Evolutionary conservation across 1,140 invertebrate species (phyloP).

Genomic region (Pseudomyrmex pallidus): DNA sequence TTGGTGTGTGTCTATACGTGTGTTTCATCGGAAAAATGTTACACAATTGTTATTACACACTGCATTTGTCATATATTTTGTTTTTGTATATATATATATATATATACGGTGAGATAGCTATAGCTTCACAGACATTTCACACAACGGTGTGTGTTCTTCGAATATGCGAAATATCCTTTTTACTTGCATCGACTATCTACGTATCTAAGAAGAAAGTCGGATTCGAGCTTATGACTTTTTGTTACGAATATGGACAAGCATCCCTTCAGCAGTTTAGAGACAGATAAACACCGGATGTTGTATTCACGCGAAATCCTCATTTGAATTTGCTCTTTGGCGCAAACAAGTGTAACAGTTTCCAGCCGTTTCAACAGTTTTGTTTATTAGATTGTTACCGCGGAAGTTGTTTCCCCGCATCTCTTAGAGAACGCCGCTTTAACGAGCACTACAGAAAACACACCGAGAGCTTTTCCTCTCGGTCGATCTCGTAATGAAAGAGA

Average conservation of each 20-base stretch:
- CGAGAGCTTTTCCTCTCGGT: background rate
- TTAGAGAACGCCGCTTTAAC: conserved; percentile 14
- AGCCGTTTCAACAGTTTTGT: background rate
- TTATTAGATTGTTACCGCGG: background rate
- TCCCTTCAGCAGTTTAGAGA: background rate
- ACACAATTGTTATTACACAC: background rate
- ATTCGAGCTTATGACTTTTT: background rate
- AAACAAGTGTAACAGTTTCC: background rate
- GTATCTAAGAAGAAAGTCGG: background rate
- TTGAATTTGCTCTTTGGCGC: background rate
- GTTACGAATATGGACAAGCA: conserved; percentile 1
- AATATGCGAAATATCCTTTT: background rate
- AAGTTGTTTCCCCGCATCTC: background rate
- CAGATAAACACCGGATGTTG: background rate
- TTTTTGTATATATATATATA: background rate
- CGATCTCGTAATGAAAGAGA: too few species aligned
- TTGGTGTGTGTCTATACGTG: too few species aligned
- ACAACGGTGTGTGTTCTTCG: background rate
- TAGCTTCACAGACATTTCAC: background rate
- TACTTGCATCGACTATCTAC: background rate
- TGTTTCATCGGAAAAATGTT: background rate
- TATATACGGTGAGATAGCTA: too few species aligned
- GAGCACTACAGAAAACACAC: background rate
- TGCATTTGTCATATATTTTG: background rate
- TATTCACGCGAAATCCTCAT: background rate